A percentile compares a stretch with the other conserved stretches of the same genome.
These are phyloP conservation scores for Leptoclinus maculatus DNA, from an alignment of 2,797 vertebrate species.

Conservation along the genomic window DNA sequence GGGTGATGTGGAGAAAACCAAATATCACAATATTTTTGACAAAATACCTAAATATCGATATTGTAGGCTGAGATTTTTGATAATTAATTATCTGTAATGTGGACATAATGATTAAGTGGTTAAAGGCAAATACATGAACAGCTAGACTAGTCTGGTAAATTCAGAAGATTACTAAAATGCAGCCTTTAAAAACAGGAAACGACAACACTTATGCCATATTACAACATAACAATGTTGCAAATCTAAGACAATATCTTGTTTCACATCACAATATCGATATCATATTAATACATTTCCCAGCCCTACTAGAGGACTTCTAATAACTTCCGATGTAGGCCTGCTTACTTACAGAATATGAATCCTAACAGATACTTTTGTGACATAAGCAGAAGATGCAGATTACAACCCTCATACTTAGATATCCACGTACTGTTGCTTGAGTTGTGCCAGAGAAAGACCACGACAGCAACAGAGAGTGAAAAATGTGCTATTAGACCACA, in stretches of 20 bases:
- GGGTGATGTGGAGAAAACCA: not conserved
- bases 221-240: no score
- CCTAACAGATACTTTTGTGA: not conserved
- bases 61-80: not conserved
- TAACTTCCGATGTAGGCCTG: not conserved
- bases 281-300: no score
- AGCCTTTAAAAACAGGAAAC: not conserved
- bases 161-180: no score
- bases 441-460: not conserved
- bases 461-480: not conserved
- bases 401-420: not conserved
- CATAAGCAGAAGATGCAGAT: not conserved
- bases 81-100: not conserved
- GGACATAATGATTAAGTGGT: not conserved
- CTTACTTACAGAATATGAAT: not conserved
- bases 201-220: no score
- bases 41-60: not conserved
- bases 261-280: not conserved
- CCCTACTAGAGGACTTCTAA: not conserved
- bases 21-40: not conserved
- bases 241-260: not conserved
- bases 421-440: not conserved
- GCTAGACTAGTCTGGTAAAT: not conserved
- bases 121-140: not conserved
- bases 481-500: constrained; percentile 21